Evolutionary conservation across 2,888 invertebrate genomes (phyloP).

Genomic region (Volucella zonaria): DNA sequence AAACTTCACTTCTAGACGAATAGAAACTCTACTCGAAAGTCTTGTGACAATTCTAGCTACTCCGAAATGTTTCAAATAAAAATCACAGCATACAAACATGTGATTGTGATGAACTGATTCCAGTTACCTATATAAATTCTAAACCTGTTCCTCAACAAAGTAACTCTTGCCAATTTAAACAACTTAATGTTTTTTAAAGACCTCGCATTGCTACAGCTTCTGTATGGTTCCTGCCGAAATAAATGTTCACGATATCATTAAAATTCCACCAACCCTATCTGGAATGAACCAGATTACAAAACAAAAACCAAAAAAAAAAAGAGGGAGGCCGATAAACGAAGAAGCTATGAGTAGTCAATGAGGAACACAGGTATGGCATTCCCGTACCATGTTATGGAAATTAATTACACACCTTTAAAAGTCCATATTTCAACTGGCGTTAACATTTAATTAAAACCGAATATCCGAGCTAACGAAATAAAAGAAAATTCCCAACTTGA

Average conservation of each 20-base stretch:
- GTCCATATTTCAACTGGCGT: slow-evolving; percentile 72
- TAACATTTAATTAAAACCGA: slow-evolving; percentile 72
- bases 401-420: slow-evolving; percentile 72
- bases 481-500: slow-evolving; percentile 11
- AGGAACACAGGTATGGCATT: slow-evolving; percentile 36
- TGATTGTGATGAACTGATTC: background rate
- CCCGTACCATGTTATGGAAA: slow-evolving; percentile 67
- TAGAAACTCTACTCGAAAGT: too few relatives aligned
- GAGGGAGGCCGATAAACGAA: slow-evolving; percentile 21
- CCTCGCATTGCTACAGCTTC: slow-evolving; percentile 23
- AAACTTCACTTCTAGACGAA: too few relatives aligned
- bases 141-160: slow-evolving; percentile 31
- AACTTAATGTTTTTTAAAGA: slow-evolving; percentile 28
- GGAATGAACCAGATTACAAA: background rate
- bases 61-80: too few relatives aligned
- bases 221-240: slow-evolving; percentile 8
- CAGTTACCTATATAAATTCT: slow-evolving; percentile 10
- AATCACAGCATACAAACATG: background rate
- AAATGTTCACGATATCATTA: slow-evolving; percentile 2
- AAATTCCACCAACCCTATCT: background rate
- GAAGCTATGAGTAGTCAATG: slow-evolving; percentile 54
- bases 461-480: slow-evolving; percentile 28
- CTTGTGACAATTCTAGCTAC: too few relatives aligned
- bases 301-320: slow-evolving; percentile 4
- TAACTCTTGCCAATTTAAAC: slow-evolving; percentile 38